Base-by-base conservation (phyloP, 1,140 invertebrate genomes). In the Hypsibius dujardini region DNA sequence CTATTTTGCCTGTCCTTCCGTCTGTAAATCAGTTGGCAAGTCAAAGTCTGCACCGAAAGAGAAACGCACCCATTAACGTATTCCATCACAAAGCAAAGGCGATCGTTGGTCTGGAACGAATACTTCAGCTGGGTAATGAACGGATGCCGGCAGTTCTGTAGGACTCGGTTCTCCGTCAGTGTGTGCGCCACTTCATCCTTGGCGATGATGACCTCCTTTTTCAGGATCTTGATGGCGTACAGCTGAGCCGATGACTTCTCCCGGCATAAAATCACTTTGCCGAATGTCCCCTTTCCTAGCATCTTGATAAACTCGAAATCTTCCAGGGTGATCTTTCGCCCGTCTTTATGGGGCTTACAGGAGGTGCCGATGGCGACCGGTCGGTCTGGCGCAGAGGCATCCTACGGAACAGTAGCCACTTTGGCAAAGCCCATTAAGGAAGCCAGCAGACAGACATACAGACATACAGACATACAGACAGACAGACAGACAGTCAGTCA, bases 111-210 rank as follows among this genome's bases (percentile, higher is more conserved):
- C 87, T 98, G 92, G 85, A 99, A 99, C 76, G 95, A 97, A 84
- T 98, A 98, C 82, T 95, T 95, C 76, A 98, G 85, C 91, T 95
- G 82, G 78, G 95, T 98, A 78, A 99, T 86, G 83, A 99, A 99
- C 69, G 95, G 95, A 85, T 99, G 95, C 82, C 89, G 94, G 62
- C 94, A 96, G 74, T 87, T 90, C 80, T 94, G 88, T 72, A 99
- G 85, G 73, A 99, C 96, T 79, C 92, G 84, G 82, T 95, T 98
- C 83, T 99, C 96, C 47, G 95, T 98, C 74, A 96, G 83, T 70
- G 95, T 99, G 80, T 99, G 95, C 73, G 90, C 90, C 70, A 99
- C 92, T 85, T 99, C 95, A 82, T 98, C 94, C 83, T 97, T 98
- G 78, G 90, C 87, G 76, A 98, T 95, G 75, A 98, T 98, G 56